These are phyloP conservation scores for Spondyliosoma cantharus DNA, from an alignment of 2,797 vertebrate genomes.

Conservation along the genomic window DNA sequence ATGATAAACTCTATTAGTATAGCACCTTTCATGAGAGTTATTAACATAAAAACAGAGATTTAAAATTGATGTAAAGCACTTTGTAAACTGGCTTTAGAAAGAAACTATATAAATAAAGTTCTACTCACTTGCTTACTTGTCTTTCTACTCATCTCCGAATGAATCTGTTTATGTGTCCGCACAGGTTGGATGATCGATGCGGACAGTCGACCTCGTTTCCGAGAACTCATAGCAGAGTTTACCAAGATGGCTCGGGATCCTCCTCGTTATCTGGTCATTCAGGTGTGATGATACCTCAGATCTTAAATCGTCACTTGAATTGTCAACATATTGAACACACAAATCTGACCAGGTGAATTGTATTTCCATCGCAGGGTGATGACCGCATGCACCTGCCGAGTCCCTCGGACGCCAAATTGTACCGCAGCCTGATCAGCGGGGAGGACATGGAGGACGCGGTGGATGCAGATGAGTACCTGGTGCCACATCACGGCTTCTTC, in stretches of 20 bases:
- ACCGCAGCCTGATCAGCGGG: constrained; percentile 90
- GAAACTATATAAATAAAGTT: too few relatives aligned
- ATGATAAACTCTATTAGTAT: too few relatives aligned
- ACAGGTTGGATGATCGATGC: constrained; percentile 99
- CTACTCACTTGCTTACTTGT: too few relatives aligned
- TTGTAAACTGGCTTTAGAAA: too few relatives aligned
- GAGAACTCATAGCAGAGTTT: constrained; percentile 94
- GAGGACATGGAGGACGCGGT: constrained; percentile 94
- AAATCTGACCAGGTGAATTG: not conserved
- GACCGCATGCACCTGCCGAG: constrained; percentile 95
- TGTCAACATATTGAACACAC: not conserved
- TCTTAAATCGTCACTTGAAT: not conserved
- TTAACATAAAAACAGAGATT: too few relatives aligned
- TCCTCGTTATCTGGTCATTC: constrained; percentile 95
- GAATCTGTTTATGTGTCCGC: constrained; percentile 27
- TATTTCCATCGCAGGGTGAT: constrained; percentile 86
- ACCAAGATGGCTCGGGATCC: constrained; percentile 99
- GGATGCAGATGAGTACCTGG: constrained; percentile 95
- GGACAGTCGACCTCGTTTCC: constrained; percentile 95
- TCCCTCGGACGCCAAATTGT: constrained; percentile 91
- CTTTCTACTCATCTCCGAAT: not conserved
- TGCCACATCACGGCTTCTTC: constrained; percentile 95
- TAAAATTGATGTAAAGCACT: too few relatives aligned
- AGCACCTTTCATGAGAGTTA: too few relatives aligned
- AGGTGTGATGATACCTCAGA: constrained; percentile 82